Conservation (phyloP, 1,140 invertebrate genomes). For the Lasioglossum albipes region DNA sequence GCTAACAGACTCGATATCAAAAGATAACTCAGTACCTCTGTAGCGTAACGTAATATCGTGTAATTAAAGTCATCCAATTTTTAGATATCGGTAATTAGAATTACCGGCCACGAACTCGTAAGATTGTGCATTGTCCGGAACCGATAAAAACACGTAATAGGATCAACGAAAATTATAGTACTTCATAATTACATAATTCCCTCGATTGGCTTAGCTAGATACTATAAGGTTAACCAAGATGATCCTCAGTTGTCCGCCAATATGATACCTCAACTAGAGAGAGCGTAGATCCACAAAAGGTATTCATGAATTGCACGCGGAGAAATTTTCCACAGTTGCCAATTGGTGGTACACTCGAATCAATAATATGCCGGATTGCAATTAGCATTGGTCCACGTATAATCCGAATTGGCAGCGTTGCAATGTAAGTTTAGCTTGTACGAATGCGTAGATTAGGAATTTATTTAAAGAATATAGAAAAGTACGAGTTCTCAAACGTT, state of each 20-base stretch:
- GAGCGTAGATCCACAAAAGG: not conserved
- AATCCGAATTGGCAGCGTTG: not conserved
- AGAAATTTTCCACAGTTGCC: not conserved
- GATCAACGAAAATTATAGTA: not conserved
- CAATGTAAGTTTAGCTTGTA: not conserved
- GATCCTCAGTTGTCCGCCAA: conserved; percentile 41
- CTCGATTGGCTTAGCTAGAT: too few relatives aligned
- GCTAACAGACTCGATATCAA: not conserved
- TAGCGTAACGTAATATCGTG: not conserved
- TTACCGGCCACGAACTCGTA: not conserved
- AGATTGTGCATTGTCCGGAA: not conserved
- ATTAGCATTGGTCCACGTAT: not conserved
- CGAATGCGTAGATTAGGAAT: not conserved
- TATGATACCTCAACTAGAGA: not conserved
- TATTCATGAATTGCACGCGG: not conserved
- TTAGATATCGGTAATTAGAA: not conserved
- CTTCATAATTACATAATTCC: conserved; percentile 14
- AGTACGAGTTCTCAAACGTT: not conserved
- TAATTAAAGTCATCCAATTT: not conserved
- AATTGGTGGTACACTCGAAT: not conserved
- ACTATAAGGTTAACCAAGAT: conserved; percentile 31
- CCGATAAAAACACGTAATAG: not conserved
- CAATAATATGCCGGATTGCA: not conserved
- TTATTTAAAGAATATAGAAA: too few relatives aligned
- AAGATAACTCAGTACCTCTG: not conserved